These are phyloP conservation scores for Papilio polyxenes DNA, from an alignment of 1,140 invertebrate species.

Conservation along the genomic window DNA sequence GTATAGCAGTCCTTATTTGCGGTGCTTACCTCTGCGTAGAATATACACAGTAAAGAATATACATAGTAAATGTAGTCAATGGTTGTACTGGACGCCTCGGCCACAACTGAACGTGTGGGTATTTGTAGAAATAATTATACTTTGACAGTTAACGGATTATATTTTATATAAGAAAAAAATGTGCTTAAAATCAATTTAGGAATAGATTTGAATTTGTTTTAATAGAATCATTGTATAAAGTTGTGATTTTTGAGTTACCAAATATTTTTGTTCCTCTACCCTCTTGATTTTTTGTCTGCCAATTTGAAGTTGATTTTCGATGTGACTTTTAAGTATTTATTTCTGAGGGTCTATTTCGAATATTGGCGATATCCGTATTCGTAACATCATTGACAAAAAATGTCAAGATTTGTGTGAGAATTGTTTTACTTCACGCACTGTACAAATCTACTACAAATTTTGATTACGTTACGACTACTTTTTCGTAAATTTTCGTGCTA, in stretches of 20 bases:
- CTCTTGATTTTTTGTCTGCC: not conserved
- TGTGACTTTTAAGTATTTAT: not conserved
- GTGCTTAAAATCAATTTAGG: not conserved
- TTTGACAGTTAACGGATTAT: not conserved
- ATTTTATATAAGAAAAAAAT: constrained; percentile 23
- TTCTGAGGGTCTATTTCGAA: too few species aligned
- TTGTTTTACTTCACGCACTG: too few species aligned
- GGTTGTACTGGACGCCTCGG: constrained; percentile 12
- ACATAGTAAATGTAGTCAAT: constrained; percentile 18
- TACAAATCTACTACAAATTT: too few species aligned
- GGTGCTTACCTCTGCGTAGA: not conserved
- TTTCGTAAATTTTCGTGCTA: too few species aligned
- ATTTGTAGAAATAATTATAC: not conserved
- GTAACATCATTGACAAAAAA: too few species aligned
- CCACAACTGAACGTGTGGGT: constrained; percentile 16
- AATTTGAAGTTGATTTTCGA: not conserved
- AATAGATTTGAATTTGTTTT: not conserved
- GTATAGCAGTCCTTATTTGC: constrained; percentile 27
- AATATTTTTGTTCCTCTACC: not conserved
- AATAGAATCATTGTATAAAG: not conserved
- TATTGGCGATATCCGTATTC: too few species aligned
- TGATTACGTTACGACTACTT: too few species aligned
- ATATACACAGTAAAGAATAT: constrained; percentile 13
- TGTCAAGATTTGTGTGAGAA: too few species aligned
- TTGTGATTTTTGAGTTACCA: constrained; percentile 20